phyloP scores from a whole-genome alignment of 2,113 vertebrate genomes.

The Rissa tridactyla region DNA sequence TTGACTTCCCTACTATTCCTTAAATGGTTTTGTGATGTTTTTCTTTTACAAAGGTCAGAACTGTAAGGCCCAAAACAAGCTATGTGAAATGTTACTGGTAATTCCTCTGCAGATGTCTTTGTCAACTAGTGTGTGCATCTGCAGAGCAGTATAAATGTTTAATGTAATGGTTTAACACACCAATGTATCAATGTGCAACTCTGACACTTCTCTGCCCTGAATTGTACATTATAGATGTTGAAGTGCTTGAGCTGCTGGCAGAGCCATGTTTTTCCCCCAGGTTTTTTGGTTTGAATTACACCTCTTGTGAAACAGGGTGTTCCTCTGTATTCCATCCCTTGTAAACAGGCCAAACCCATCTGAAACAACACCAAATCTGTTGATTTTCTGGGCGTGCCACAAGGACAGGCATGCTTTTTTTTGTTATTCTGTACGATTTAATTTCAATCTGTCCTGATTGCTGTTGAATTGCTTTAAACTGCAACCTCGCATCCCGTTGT shows the following conservation, averaged over 20 bases:
- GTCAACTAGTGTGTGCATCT: background rate
- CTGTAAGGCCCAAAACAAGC: background rate
- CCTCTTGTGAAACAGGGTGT: background rate
- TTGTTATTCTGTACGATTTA: background rate
- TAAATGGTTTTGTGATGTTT: background rate
- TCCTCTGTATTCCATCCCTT: background rate
- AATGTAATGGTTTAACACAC: background rate
- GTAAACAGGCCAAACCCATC: background rate
- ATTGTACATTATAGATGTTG: fast-evolving
- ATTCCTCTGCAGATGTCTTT: background rate
- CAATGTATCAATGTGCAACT: fast-evolving
- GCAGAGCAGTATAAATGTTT: background rate
- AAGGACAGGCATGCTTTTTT: background rate
- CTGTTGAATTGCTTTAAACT: background rate
- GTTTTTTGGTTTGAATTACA: background rate
- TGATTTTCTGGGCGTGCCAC: background rate
- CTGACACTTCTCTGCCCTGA: background rate
- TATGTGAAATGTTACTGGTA: background rate
- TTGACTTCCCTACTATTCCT: background rate
- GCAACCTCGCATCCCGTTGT: background rate
- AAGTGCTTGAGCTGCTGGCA: background rate
- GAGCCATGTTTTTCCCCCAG: background rate
- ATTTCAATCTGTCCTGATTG: background rate
- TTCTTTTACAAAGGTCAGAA: background rate
- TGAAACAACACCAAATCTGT: background rate